phyloP scores from a whole-genome alignment of 2,888 invertebrate genomes.

The Nephrotoma appendiculata region DNA sequence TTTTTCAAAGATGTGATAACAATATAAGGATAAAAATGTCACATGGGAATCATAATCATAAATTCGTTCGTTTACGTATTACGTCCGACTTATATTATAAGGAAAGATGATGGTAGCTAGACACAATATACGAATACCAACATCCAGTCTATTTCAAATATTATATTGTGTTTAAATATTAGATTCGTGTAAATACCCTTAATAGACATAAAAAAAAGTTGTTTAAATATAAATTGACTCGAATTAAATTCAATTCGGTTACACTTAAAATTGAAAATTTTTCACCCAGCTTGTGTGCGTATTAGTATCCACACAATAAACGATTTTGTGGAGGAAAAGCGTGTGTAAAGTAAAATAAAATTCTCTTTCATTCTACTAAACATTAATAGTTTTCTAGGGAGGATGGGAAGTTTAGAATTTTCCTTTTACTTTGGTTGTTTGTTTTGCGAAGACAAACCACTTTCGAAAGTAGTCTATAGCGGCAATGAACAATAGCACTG shows the following conservation, averaged over 20 bases:
- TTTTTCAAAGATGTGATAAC: neutral
- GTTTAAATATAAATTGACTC: neutral
- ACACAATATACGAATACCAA: neutral
- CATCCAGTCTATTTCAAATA: neutral
- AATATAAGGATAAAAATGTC: neutral
- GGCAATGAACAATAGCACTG: neutral
- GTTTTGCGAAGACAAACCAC: neutral
- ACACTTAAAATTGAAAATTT: neutral
- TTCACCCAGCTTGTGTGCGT: neutral
- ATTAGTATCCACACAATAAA: neutral
- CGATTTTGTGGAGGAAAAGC: neutral
- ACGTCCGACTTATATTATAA: neutral
- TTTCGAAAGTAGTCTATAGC: neutral
- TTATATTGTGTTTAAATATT: neutral
- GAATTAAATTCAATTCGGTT: neutral
- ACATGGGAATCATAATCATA: neutral
- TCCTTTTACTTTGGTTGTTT: neutral
- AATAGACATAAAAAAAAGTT: neutral
- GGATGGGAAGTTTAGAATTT: neutral
- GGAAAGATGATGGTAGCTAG: neutral
- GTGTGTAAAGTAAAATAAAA: neutral
- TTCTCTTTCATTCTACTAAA: neutral
- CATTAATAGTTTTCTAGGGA: neutral
- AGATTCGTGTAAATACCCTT: neutral
- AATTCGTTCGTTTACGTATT: neutral